Percentiles rank a stretch among this genome's conserved stretches.
Conservation (phyloP, 2,888 invertebrate species). For the Sericinus montela region DNA sequence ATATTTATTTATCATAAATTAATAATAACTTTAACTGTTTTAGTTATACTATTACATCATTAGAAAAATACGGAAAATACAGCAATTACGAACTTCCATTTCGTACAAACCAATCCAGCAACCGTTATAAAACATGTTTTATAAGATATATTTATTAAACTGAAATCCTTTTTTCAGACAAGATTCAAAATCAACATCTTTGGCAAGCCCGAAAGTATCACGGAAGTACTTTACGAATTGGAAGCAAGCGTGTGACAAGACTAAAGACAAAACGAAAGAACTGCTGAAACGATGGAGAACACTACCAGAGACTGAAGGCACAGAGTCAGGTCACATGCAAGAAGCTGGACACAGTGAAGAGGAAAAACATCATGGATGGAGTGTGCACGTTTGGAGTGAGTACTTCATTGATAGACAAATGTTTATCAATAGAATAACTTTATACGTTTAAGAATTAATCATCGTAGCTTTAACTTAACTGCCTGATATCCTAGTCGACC, state of each 20-base stretch:
- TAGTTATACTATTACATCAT: no score
- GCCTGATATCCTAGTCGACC: not conserved
- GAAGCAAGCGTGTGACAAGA: constrained; percentile 87
- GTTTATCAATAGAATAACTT: not conserved
- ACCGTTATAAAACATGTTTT: no score
- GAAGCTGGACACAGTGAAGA: constrained; percentile 51
- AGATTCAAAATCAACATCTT: constrained; percentile 57
- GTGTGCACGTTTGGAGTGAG: constrained; percentile 88
- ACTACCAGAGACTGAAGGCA: constrained; percentile 77
- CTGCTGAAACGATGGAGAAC: constrained; percentile 85
- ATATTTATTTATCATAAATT: no score
- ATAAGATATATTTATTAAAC: not conserved
- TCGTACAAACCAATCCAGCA: no score
- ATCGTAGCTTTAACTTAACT: not conserved
- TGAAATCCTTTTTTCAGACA: constrained; percentile 42
- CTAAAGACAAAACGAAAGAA: constrained; percentile 86
- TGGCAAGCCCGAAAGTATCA: constrained; percentile 77
- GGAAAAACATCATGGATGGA: constrained; percentile 82
- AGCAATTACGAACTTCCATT: no score
- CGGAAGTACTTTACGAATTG: constrained; percentile 86
- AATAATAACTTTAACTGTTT: no score
- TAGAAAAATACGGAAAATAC: no score
- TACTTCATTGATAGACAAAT: constrained; percentile 19
- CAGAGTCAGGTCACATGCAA: constrained; percentile 56
- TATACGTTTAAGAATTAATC: not conserved